Conservation (phyloP, 2,113 vertebrate genomes). For the Coracopsis vasa region DNA sequence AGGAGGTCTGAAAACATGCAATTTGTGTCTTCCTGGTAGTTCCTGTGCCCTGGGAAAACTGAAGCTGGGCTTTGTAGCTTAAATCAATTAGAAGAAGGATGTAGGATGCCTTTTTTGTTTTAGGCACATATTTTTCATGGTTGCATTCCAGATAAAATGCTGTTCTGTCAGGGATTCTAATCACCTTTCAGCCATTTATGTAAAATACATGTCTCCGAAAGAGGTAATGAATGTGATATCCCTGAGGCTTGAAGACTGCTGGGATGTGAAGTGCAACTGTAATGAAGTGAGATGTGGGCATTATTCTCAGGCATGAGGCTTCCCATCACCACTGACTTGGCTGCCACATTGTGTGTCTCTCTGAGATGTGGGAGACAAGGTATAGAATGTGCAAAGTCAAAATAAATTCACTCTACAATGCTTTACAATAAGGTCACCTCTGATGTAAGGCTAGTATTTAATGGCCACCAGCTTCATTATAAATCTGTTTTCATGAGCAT, state of each 20-base stretch:
- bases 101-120: slow-evolving; percentile 29
- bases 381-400: background rate
- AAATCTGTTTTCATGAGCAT: background rate
- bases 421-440: slow-evolving; percentile 41
- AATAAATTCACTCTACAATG: background rate
- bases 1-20: slow-evolving; percentile 34
- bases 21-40: slow-evolving; percentile 32
- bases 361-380: background rate
- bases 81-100: slow-evolving; percentile 28
- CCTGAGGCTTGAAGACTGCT: slow-evolving; percentile 45
- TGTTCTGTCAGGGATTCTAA: slow-evolving; percentile 52
- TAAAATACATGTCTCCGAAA: slow-evolving; percentile 48
- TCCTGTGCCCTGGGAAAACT: background rate
- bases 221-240: slow-evolving; percentile 41
- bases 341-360: background rate
- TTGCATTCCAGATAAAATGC: slow-evolving; percentile 43
- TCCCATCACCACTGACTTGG: background rate
- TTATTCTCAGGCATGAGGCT: background rate
- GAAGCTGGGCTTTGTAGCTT: slow-evolving; percentile 15
- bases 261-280: slow-evolving; percentile 37
- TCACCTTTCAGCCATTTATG: slow-evolving; percentile 58
- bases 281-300: slow-evolving; percentile 14
- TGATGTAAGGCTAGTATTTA: slow-evolving; percentile 33
- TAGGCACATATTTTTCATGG: slow-evolving; percentile 13
- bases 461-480: slow-evolving; percentile 33